These are phyloP conservation scores for Centrocercus urophasianus DNA, from an alignment of 2,113 vertebrate genomes.

Conservation along the genomic window DNA sequence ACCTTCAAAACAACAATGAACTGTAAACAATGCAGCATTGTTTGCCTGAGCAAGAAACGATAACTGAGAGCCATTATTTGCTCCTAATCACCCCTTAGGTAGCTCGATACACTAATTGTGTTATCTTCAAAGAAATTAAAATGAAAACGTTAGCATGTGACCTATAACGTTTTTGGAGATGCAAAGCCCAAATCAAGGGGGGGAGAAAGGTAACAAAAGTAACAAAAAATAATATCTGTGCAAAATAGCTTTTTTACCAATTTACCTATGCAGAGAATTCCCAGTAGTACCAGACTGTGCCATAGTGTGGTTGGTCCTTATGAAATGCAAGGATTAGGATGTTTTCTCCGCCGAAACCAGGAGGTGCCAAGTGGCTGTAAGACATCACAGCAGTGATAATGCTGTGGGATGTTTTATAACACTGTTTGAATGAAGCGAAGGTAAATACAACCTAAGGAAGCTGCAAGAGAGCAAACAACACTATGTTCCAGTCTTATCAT, in stretches of 20 bases:
- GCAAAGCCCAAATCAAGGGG: not conserved
- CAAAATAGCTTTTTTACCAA: not conserved
- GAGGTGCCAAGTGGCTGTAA: not conserved
- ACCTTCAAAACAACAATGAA: not conserved
- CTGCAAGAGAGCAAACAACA: not conserved
- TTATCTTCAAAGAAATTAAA: not conserved
- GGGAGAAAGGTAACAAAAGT: not conserved
- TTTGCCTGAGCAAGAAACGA: slow-evolving; percentile 13
- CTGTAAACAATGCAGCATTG: not conserved
- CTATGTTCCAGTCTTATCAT: not conserved
- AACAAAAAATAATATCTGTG: not conserved
- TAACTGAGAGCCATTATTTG: not conserved
- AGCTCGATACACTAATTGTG: not conserved
- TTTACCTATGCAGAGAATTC: not conserved
- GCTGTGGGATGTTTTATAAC: not conserved
- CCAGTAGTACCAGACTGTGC: not conserved
- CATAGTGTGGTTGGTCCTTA: not conserved
- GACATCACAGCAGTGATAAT: not conserved
- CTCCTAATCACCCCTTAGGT: not conserved
- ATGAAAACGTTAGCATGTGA: not conserved
- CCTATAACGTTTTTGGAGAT: not conserved
- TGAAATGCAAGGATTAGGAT: accelerated
- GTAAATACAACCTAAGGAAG: not conserved
- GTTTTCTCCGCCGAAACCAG: not conserved
- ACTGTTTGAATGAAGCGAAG: not conserved